phyloP scores from a whole-genome alignment of 2,888 invertebrate species.

The Lasius fuliginosus region DNA sequence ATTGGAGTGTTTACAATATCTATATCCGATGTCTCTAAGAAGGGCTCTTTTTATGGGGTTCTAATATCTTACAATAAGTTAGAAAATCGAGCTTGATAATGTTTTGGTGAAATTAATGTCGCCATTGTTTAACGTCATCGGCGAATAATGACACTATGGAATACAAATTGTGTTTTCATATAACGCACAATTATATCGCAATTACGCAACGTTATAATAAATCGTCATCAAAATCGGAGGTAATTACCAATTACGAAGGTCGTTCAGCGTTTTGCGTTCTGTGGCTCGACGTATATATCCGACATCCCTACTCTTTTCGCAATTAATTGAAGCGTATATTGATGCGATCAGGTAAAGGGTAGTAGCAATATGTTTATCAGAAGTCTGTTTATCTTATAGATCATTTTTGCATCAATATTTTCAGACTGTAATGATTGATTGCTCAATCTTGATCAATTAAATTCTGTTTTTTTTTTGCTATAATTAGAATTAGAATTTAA shows the following conservation, averaged over 20 bases:
- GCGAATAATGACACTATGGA: constrained; percentile 46
- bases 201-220: constrained; percentile 52
- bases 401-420: neutral
- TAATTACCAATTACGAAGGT: constrained; percentile 57
- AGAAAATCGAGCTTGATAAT: constrained; percentile 26
- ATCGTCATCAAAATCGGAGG: constrained; percentile 51
- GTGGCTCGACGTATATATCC: constrained; percentile 20
- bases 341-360: constrained; percentile 42
- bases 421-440: constrained; percentile 6
- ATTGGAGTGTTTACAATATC: neutral
- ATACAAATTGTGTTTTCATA: constrained; percentile 57
- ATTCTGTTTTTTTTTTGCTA: neutral
- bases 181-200: constrained; percentile 53
- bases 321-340: constrained; percentile 45
- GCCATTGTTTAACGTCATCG: constrained; percentile 35
- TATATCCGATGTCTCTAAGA: neutral
- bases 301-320: constrained; percentile 36
- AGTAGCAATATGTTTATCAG: constrained; percentile 15
- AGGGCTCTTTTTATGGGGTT: neutral
- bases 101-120: constrained; percentile 47
- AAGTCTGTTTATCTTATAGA: neutral
- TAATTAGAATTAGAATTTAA: constrained; percentile 12
- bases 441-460: constrained; percentile 20
- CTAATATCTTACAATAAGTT: neutral
- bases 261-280: constrained; percentile 37